These are phyloP conservation scores for Malacoctenus gilli DNA, from an alignment of 2,797 vertebrate genomes.

Conservation along the genomic window DNA sequence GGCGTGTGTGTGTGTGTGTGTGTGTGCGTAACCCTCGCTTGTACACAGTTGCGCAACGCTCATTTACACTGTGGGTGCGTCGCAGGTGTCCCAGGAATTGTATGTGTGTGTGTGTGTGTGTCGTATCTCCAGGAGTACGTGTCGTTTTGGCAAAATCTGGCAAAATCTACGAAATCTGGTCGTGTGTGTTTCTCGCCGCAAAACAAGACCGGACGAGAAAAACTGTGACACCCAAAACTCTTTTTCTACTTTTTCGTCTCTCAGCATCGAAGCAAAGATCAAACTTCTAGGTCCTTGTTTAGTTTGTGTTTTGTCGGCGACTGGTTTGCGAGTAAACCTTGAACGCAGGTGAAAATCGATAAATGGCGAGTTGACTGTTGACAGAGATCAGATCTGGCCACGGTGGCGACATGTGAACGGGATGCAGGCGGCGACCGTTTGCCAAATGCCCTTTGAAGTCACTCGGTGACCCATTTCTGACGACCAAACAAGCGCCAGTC, in stretches of 20 bases:
- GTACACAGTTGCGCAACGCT: conserved; percentile 58
- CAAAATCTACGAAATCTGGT: conserved; percentile 33
- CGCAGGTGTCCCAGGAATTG: conserved; percentile 22
- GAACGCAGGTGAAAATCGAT: conserved; percentile 30
- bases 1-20: conserved; percentile 24
- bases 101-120: conserved; percentile 50
- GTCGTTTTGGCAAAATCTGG: conserved; percentile 42
- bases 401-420: conserved; percentile 46
- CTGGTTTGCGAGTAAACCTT: conserved; percentile 43
- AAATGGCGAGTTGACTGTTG: conserved; percentile 50
- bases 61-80: conserved; percentile 57
- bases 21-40: conserved; percentile 61
- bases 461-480: conserved; percentile 54
- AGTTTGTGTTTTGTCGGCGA: too few species aligned
- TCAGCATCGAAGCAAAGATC: too few species aligned
- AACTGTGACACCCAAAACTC: too few species aligned
- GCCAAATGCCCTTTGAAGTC: conserved; percentile 72
- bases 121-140: conserved; percentile 22
- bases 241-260: too few species aligned
- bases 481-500: conserved; percentile 32
- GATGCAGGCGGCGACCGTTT: conserved; percentile 47
- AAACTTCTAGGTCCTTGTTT: too few species aligned
- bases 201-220: too few species aligned
- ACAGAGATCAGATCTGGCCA: conserved; percentile 53
- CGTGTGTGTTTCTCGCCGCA: conserved; percentile 9